These are phyloP conservation scores for Amphimedon queenslandica DNA, from an alignment of 37 sponge, comb jelly and placozoan genomes.

Conservation along the genomic window DNA sequence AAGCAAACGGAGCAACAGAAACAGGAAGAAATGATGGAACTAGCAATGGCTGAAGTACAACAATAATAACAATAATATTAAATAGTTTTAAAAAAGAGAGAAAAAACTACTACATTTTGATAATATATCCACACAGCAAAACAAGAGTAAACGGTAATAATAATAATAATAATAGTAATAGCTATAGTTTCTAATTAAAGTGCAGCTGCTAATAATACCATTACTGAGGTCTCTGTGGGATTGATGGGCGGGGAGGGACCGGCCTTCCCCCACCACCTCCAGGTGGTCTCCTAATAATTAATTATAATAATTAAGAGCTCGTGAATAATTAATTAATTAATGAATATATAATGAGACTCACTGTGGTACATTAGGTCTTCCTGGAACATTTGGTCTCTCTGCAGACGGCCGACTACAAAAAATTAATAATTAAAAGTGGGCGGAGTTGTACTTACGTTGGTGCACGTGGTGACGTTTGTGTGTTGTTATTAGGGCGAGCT, in stretches of 20 bases:
- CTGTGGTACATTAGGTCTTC: constrained; percentile 33
- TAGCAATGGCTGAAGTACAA: too few relatives aligned
- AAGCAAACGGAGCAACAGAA: neutral
- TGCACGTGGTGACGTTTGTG: constrained; percentile 8
- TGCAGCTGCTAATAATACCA: neutral
- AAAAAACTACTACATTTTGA: too few relatives aligned
- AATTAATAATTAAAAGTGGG: neutral
- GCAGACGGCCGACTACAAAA: neutral
- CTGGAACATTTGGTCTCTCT: constrained; percentile 3
- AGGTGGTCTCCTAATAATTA: neutral
- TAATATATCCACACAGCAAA: too few relatives aligned
- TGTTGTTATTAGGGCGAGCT: constrained; percentile 8
- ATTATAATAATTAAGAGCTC: neutral
- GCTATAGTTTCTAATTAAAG: neutral
- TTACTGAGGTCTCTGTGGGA: constrained; percentile 2
- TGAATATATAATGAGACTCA: neutral
- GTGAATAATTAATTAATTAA: too few relatives aligned
- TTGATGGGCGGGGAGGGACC: neutral
- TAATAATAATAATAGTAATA: too few relatives aligned
- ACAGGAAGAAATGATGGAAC: constrained; percentile 7
- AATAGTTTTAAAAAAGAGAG: too few relatives aligned
- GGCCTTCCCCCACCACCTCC: neutral
- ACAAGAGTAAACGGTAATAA: too few relatives aligned
- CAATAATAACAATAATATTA: too few relatives aligned
- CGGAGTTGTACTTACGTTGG: neutral